Evolutionary conservation across 2,888 invertebrate genomes (phyloP).

Genomic region (Brachyptera risi): DNA sequence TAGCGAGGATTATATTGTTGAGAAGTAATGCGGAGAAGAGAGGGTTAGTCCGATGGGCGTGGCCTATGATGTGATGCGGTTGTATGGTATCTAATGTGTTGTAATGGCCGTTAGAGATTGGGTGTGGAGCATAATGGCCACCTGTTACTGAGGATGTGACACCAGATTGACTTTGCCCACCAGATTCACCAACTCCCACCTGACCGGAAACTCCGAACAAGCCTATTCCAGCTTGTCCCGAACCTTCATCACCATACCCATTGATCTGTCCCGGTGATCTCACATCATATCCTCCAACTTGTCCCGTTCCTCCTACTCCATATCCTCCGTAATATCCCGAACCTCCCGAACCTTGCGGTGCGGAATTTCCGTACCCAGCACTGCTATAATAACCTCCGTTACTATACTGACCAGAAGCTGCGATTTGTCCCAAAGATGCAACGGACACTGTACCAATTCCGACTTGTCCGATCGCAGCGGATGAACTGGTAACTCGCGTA

Average conservation of each 20-base stretch:
- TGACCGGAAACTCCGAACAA: background rate
- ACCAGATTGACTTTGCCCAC: too few relatives aligned
- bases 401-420: too few relatives aligned
- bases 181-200: background rate
- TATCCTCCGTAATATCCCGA: background rate
- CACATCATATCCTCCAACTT: background rate
- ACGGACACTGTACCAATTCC: background rate
- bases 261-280: background rate
- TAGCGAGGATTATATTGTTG: background rate
- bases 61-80: background rate
- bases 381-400: too few relatives aligned
- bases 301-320: background rate
- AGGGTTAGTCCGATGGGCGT: constrained; percentile 2
- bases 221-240: background rate
- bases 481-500: too few relatives aligned
- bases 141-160: too few relatives aligned
- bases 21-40: constrained; percentile 2
- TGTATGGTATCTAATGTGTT: too few relatives aligned
- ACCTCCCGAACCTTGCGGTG: too few relatives aligned
- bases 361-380: too few relatives aligned
- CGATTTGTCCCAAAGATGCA: background rate
- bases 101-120: too few relatives aligned
- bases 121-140: too few relatives aligned
- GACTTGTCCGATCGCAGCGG: too few relatives aligned
- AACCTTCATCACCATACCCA: background rate